These are phyloP conservation scores for Amia ocellicauda DNA, from an alignment of 2,113 vertebrate species.

Conservation along the genomic window DNA sequence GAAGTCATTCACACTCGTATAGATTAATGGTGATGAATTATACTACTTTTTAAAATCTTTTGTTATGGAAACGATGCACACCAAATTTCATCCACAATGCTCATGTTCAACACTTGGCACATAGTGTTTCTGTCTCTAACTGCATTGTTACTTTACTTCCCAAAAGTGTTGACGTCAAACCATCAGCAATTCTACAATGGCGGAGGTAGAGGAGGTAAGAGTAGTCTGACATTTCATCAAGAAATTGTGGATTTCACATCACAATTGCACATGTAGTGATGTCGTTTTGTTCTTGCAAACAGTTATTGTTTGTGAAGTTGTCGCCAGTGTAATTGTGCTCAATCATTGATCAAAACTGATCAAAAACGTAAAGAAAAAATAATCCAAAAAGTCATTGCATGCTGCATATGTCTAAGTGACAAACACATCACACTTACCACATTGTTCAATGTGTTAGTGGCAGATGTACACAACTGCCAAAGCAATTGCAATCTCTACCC, in stretches of 20 bases:
- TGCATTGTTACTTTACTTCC: constrained; percentile 57
- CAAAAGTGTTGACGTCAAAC: constrained; percentile 74
- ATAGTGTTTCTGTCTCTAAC: constrained; percentile 55
- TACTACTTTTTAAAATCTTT: no score
- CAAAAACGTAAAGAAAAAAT: constrained; percentile 3
- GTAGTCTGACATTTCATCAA: constrained; percentile 36
- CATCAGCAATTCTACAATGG: constrained; percentile 78
- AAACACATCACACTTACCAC: constrained; percentile 42
- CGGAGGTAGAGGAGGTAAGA: constrained; percentile 78
- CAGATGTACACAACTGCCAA: constrained; percentile 38
- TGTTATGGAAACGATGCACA: constrained; percentile 28
- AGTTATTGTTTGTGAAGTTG: constrained; percentile 40
- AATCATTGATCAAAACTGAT: constrained; percentile 13
- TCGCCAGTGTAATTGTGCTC: constrained; percentile 29
- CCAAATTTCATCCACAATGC: constrained; percentile 39
- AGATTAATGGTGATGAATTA: no score
- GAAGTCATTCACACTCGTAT: no score
- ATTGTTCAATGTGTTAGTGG: constrained; percentile 53
- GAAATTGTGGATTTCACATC: constrained; percentile 37
- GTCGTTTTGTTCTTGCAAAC: constrained; percentile 40
- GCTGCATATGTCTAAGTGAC: constrained; percentile 59
- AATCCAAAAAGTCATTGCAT: constrained; percentile 46
- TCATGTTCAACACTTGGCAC: constrained; percentile 40
- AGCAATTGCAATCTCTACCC: constrained; percentile 13
- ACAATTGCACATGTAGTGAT: not conserved